Base-by-base conservation (phyloP, 2,888 invertebrate genomes). In the Protonemura montana region DNA sequence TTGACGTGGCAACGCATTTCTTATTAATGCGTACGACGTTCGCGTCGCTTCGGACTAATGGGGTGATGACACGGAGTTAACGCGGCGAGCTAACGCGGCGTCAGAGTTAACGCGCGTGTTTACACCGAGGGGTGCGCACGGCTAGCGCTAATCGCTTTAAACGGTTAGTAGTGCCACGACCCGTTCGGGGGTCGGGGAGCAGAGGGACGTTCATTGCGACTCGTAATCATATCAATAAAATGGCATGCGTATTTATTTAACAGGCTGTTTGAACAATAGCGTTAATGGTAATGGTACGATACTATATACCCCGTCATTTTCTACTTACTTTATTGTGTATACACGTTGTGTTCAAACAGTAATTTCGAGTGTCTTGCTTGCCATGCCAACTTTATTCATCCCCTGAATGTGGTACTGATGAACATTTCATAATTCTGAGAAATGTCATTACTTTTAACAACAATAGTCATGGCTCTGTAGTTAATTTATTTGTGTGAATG, bases 11-110 rank as follows among this genome's bases (percentile, higher is more conserved):
- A 81, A 81, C 81, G 5, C 28, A 81, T 81, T 81, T 30, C 81
- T 81, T 81, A 81, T 81, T 81, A 81, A 81, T 81, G 30, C 59
- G 59, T 28, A 27, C 28, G 28, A 78, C 81, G 81, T 81, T n/a
- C 28, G 26, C 81, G 28, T 6, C 28, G 28, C 81, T 0, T 81
- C n/a, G 2, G 5, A 3, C 30, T 21, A 21, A 59, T 59, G 59
- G 59, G 59, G 59, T 21, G 59, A 41, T 13, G 41, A n/a, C 35
- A 35, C 35, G 5, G 35, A 3, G 35, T 35, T 35, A 35, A 35
- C 35, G 35, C 35, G 35, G 3, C 35, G 35, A 35, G 35, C 10
- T 35, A 35, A 35, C 35, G 35, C 35, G 5, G 3, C 35, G 35
- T 10, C 35, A 6, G 35, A 35, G 35, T 59, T 21, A 21, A 59